Evolutionary conservation across 2,113 vertebrate genomes (phyloP), one percentile per base, ranked within the genome.

Genomic region (Epinephelus fuscoguttatus): DNA sequence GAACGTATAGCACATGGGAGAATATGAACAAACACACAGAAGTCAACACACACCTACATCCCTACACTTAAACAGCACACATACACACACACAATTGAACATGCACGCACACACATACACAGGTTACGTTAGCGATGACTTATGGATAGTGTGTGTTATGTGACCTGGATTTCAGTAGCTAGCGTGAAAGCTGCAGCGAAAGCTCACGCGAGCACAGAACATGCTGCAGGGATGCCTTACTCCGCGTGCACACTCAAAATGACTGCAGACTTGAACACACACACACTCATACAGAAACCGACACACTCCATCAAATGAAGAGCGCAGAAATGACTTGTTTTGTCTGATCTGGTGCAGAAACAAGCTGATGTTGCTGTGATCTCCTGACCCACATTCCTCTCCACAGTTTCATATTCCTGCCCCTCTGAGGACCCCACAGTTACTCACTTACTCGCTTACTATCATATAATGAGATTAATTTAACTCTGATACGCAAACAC

Each of bases 161-260:
- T 93, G 94, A 94, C 92, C 92, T 93, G 87, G 84, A 92, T 94
- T 94, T 92, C 80, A 85, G 52, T 18, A 69, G 84, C 80, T 78
- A 75, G 86, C 72, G 69, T 89, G 66, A 90, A 92, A 88, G 85
- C 82, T 14, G 68, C 49, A 83, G 79, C 50, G 84, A 89, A 69
- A 74, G 75, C 89, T 87, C 92, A 91, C 72, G 78, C 75, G 18
- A 90, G 79, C 63, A 75, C 61, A 80, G 70, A 88, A 89, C 82
- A 85, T 70, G 90, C 92, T 92, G 86, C 85, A 88, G 92, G 91
- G 89, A 84, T 72, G 81, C 27, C 63, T 72, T 74, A 21, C 82
- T 78, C 68, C 47, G 61, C 59, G 42, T 55, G 42, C 56, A 63
- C 70, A 83, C 70, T 80, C 21, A 81, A 53, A 87, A 56, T 73